phyloP scores from a whole-genome alignment of 2,888 invertebrate genomes.

The Macroteleia sp. region DNA sequence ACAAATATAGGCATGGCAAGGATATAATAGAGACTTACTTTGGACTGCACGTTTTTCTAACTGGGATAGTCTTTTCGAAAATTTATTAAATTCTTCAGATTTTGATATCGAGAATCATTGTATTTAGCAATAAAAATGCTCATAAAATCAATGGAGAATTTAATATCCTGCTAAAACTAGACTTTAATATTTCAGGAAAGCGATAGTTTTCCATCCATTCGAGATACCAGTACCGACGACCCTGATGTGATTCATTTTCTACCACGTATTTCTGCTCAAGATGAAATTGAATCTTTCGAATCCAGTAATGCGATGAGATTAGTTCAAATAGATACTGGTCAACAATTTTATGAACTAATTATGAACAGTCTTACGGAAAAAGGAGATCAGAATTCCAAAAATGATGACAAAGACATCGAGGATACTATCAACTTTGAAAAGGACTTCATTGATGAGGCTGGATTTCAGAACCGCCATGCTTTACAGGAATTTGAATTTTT shows the following conservation, averaged over 20 bases:
- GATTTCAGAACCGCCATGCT: slow-evolving; percentile 42
- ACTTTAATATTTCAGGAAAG: slow-evolving; percentile 53
- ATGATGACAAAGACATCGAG: slow-evolving; percentile 50
- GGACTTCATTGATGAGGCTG: slow-evolving; percentile 36
- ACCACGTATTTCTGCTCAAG: slow-evolving; percentile 36
- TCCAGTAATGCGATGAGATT: slow-evolving; percentile 67
- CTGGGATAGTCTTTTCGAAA: no score
- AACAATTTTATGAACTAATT: slow-evolving; percentile 77
- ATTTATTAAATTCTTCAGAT: no score
- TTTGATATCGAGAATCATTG: no score
- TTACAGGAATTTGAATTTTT: slow-evolving; percentile 64
- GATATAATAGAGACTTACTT: no score
- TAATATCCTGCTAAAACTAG: no score
- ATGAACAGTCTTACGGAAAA: slow-evolving; percentile 74
- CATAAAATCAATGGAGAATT: no score
- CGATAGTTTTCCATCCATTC: slow-evolving; percentile 46
- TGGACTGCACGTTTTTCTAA: no score
- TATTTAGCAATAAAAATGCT: no score
- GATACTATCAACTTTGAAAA: slow-evolving; percentile 56
- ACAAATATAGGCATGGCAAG: no score
- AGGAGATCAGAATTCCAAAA: slow-evolving; percentile 37
- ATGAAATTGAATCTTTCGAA: slow-evolving; percentile 44
- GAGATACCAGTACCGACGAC: slow-evolving; percentile 40
- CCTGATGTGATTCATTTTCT: slow-evolving; percentile 48
- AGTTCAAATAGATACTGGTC: slow-evolving; percentile 74